These are phyloP conservation scores for Eupithecia insigniata DNA, from an alignment of 2,888 invertebrate species.

Conservation along the genomic window DNA sequence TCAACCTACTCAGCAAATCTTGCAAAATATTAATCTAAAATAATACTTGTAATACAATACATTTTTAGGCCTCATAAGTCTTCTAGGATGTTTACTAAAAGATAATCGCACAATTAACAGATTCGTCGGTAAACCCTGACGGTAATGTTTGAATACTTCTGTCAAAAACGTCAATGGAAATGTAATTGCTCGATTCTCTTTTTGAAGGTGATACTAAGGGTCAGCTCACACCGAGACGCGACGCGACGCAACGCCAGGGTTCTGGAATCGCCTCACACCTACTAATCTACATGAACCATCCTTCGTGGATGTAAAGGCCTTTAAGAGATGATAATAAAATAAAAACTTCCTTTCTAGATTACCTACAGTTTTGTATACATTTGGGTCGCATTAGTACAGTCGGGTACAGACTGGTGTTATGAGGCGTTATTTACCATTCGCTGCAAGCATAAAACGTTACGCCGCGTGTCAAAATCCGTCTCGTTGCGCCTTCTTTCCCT, in stretches of 20 bases:
- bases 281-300: background rate
- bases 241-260: too few species aligned
- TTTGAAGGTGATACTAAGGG: background rate
- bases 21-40: background rate
- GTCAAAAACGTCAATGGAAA: background rate
- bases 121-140: background rate
- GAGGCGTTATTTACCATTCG: too few species aligned
- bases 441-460: too few species aligned
- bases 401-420: too few species aligned
- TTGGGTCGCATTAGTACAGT: too few species aligned
- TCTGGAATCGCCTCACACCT: too few species aligned
- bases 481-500: too few species aligned
- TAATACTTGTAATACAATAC: conserved; percentile 6
- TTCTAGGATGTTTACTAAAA: background rate
- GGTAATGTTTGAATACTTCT: background rate
- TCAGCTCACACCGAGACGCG: too few species aligned
- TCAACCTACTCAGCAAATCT: background rate
- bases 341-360: too few species aligned
- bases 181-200: background rate
- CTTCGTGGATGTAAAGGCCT: background rate
- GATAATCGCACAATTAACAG: background rate
- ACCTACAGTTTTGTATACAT: too few species aligned
- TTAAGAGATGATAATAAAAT: background rate
- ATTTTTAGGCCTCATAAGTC: background rate
- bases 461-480: too few species aligned